Base-by-base conservation (phyloP, 2,888 invertebrate genomes). In the Limulus polyphemus region DNA sequence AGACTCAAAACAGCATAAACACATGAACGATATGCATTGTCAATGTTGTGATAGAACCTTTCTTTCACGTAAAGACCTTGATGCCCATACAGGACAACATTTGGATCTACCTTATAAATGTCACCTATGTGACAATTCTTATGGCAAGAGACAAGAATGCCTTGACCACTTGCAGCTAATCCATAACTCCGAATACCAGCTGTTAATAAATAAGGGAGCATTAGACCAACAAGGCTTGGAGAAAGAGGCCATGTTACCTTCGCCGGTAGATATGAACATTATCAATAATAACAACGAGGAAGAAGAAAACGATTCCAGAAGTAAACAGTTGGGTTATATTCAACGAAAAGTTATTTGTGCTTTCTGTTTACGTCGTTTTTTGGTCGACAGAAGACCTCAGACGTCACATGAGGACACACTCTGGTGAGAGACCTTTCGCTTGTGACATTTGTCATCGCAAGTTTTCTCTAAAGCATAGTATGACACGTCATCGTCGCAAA, bases 311-410 rank as follows among this genome's bases (percentile, higher is more conserved):
- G n/a, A 50, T 50, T 51, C 58, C 10, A 17, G 14, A 54, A 16
- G 16, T 48, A 52, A 56, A 47, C 16, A 16, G 58, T 32, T 50
- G 1, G 46, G 13, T 32, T 32, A 32, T 32, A 32, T 32, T 2
- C 32, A 32, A 32, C 55, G 52, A 47, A 49, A 49, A 50, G 57
- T 69, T 51, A 63, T 65, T 56, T 68, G 94, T 75, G 91, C 92
- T 0, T 90, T 94, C 74, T 95, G 94, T 76, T 82, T 92, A 74
- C 86, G 93, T 65, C 84, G 92, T 56, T 94, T n/a, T 94, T 79
- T 93, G 92, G 92, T 93, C 93, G 0, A 89, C 92, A 0, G 93
- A 94, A 75, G 94, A 95, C 76, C 79, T 94, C 9, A 82, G 93
- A 0, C 83, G 93, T 0, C 95, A 95, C 77, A 93, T 94, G 90